Conservation (phyloP, 2,888 invertebrate species). For the Microdon myrmicae region DNA sequence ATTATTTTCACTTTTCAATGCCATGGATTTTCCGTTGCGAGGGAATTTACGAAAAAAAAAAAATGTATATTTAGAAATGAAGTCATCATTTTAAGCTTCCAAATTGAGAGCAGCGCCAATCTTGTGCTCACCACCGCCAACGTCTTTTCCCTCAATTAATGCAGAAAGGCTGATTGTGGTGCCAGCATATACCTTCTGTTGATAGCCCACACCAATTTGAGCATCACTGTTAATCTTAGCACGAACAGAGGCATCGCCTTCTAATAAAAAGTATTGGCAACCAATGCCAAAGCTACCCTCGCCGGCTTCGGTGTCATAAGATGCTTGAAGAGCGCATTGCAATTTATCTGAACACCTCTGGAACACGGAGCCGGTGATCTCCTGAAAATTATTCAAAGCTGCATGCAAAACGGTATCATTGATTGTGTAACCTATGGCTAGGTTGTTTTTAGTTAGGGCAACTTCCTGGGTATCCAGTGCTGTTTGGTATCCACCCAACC, state of each 20-base stretch:
- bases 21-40: conserved; percentile 10
- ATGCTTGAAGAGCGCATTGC: conserved; percentile 85
- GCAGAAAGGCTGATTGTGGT: conserved; percentile 88
- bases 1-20: conserved; percentile 14
- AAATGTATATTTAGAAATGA: conserved; percentile 15
- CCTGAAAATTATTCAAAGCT: conserved; percentile 85
- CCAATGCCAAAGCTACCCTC: conserved; percentile 89
- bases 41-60: too few species aligned
- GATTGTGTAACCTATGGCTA: conserved; percentile 87
- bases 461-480: conserved; percentile 87
- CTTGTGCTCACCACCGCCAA: conserved; percentile 95
- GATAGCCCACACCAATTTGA: conserved; percentile 91
- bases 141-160: conserved; percentile 91
- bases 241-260: conserved; percentile 83
- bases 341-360: conserved; percentile 85
- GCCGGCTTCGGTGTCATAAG: conserved; percentile 86
- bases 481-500: conserved; percentile 88
- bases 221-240: conserved; percentile 93
- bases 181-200: conserved; percentile 90
- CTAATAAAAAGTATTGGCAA: conserved; percentile 83
- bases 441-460: conserved; percentile 87
- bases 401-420: conserved; percentile 91
- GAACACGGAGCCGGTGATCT: conserved; percentile 89
- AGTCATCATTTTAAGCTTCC: conserved; percentile 86
- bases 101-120: conserved; percentile 92